phyloP scores from a whole-genome alignment of 2,888 invertebrate genomes.

The Hoplodrina blanda region DNA sequence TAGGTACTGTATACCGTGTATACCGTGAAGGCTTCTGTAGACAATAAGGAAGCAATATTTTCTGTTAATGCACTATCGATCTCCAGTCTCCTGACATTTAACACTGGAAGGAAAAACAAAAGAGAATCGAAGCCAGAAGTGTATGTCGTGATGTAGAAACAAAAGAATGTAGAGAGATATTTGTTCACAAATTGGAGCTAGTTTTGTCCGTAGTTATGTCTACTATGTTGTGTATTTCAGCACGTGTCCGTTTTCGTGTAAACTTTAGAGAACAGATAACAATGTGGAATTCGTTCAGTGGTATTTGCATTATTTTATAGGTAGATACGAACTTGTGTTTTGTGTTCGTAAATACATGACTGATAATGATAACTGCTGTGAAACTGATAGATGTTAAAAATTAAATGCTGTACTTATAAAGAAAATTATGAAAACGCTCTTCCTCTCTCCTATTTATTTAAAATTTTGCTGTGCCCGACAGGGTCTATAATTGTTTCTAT shows the following conservation, averaged over 20 bases:
- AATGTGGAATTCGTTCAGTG: not conserved
- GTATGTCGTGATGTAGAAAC: not conserved
- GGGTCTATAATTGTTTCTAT: too few relatives aligned
- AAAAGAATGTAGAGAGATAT: not conserved
- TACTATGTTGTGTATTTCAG: not conserved
- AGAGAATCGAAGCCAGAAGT: not conserved
- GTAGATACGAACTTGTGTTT: too few relatives aligned
- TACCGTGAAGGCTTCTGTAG: not conserved
- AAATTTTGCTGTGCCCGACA: too few relatives aligned
- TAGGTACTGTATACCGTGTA: too few relatives aligned
- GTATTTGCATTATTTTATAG: too few relatives aligned
- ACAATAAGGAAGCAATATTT: not conserved
- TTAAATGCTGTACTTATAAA: too few relatives aligned
- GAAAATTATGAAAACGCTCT: too few relatives aligned
- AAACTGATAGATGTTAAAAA: too few relatives aligned
- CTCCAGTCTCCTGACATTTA: not conserved
- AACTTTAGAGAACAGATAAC: not conserved
- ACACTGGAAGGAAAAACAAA: not conserved
- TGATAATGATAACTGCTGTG: too few relatives aligned
- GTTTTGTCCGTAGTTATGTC: not conserved
- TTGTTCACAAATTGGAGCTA: conserved; percentile 8
- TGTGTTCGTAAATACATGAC: too few relatives aligned
- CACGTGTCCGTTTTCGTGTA: not conserved
- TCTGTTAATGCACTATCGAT: conserved; percentile 5
- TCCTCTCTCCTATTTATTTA: too few relatives aligned